A percentile compares a stretch with the other conserved stretches of the same genome.
phyloP scores from a whole-genome alignment of 2,113 vertebrate genomes.

The Hippocampus mohnikei region DNA sequence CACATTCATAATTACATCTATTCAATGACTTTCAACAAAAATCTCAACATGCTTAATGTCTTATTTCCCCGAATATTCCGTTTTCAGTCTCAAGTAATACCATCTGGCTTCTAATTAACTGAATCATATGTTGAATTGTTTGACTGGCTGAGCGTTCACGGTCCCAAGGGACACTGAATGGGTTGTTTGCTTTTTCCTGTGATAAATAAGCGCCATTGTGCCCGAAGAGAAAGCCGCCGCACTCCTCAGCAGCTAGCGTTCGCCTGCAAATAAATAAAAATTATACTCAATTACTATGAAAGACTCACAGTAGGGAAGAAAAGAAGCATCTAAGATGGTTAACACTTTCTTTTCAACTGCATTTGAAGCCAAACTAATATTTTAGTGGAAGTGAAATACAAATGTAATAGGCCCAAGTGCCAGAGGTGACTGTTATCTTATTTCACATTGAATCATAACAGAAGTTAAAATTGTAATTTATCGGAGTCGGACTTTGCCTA shows the following conservation, averaged over 20 bases:
- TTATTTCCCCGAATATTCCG: slow-evolving; percentile 1
- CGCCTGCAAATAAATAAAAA: neutral
- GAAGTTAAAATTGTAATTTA: too few relatives aligned
- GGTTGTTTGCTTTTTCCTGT: slow-evolving; percentile 1
- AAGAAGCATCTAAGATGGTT: neutral
- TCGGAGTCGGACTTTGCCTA: too few relatives aligned
- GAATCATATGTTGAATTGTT: slow-evolving; percentile 12
- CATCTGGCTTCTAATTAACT: slow-evolving; percentile 2
- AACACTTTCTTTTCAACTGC: neutral
- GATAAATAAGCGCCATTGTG: slow-evolving; percentile 7
- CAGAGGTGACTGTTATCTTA: too few relatives aligned
- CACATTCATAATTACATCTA: neutral
- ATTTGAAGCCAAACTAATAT: neutral
- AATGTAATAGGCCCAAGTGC: too few relatives aligned
- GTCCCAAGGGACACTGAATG: neutral
- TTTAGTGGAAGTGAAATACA: neutral
- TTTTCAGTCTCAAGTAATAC: neutral
- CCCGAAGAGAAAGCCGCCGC: neutral
- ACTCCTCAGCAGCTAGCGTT: neutral
- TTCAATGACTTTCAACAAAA: neutral
- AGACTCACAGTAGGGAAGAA: neutral
- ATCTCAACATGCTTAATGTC: slow-evolving; percentile 9
- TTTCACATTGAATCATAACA: too few relatives aligned
- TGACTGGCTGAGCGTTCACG: slow-evolving; percentile 1
- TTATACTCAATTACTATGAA: neutral